These are phyloP conservation scores for Capitulum mitella DNA, from an alignment of 2,888 invertebrate genomes.

Conservation along the genomic window DNA sequence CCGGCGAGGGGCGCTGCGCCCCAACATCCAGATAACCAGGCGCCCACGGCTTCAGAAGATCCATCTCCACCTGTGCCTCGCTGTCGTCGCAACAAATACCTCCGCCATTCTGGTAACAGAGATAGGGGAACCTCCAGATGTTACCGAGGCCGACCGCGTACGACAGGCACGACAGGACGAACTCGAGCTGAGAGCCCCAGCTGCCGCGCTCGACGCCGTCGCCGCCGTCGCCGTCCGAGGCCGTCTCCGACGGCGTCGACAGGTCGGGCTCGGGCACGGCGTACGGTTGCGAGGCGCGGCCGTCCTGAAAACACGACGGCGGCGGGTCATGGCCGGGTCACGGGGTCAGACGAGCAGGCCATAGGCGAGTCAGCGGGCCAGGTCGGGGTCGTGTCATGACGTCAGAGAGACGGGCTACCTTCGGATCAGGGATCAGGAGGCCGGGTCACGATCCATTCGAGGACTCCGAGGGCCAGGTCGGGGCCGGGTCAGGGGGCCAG, in stretches of 20 bases:
- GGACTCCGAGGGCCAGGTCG: too few relatives aligned
- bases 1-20: not conserved
- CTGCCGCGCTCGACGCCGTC: conserved; percentile 43
- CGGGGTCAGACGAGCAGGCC: too few relatives aligned
- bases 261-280: conserved; percentile 12
- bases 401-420: too few relatives aligned
- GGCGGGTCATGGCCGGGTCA: too few relatives aligned
- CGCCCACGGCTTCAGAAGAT: conserved; percentile 18
- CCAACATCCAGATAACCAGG: conserved; percentile 12
- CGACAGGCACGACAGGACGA: conserved; percentile 49
- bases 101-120: conserved; percentile 44
- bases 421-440: too few relatives aligned
- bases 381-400: too few relatives aligned
- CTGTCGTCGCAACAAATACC: conserved; percentile 36
- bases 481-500: too few relatives aligned
- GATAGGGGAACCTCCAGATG: conserved; percentile 52
- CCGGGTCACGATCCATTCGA: too few relatives aligned
- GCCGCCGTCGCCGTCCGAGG: conserved; percentile 30
- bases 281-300: conserved; percentile 13
- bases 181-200: conserved; percentile 47
- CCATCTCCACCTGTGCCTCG: conserved; percentile 25
- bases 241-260: conserved; percentile 23
- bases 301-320: not conserved
- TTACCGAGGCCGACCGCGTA: conserved; percentile 50
- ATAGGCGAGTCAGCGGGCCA: too few relatives aligned